Percentiles rank a stretch among this genome's conserved stretches.
Evolutionary conservation across 1,140 invertebrate species (phyloP).

Genomic region (Diabrotica undecimpunctata): DNA sequence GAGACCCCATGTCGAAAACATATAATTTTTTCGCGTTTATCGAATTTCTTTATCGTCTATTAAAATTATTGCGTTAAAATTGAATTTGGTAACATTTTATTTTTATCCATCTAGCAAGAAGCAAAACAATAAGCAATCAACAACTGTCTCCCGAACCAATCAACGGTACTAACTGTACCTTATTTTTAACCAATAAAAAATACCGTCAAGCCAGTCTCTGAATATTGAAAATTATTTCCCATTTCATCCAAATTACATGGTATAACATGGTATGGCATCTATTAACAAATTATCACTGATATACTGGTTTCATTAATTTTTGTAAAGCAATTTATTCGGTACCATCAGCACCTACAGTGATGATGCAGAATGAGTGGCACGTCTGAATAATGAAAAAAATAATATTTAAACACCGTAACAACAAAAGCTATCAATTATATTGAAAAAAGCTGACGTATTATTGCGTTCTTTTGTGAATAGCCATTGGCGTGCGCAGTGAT

Average conservation of each 20-base stretch:
- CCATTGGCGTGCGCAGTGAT: neutral
- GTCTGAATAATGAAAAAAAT: neutral
- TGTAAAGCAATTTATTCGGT: neutral
- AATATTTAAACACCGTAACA: constrained; percentile 2
- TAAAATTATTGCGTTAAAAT: no score
- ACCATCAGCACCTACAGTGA: no score
- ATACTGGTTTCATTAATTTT: constrained; percentile 3
- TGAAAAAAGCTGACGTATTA: neutral
- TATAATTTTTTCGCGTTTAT: no score
- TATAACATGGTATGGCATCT: constrained; percentile 2
- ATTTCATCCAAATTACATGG: constrained; percentile 2
- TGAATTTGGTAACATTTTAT: no score
- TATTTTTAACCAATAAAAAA: neutral
- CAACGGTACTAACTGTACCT: no score
- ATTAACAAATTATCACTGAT: constrained; percentile 3
- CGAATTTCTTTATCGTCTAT: no score
- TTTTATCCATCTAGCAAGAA: no score
- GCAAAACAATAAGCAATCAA: no score
- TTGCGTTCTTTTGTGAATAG: neutral
- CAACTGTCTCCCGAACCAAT: no score
- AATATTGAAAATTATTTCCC: constrained; percentile 1
- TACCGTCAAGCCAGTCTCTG: neutral
- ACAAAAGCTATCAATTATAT: constrained; percentile 1
- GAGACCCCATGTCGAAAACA: no score
- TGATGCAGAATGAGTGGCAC: neutral